phyloP scores from a whole-genome alignment of 2,888 invertebrate species.

The Xanthia togata region DNA sequence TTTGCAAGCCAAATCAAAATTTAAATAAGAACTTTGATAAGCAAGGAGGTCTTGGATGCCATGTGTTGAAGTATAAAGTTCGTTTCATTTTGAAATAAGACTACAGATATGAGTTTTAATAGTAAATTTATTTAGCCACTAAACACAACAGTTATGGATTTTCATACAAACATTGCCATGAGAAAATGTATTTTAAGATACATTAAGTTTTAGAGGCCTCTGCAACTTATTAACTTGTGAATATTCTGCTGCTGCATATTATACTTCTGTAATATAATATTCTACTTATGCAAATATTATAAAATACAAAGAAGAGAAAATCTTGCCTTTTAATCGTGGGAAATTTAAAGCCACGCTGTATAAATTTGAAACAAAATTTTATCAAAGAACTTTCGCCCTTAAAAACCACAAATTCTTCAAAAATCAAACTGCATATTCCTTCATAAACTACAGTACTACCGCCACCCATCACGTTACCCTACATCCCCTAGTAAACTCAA shows the following conservation, averaged over 20 bases:
- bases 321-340: neutral
- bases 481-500: constrained; percentile 57
- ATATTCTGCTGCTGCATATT: neutral
- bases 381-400: neutral
- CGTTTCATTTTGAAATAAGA: too few relatives aligned
- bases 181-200: too few relatives aligned
- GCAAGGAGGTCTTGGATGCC: too few relatives aligned
- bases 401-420: neutral
- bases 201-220: neutral
- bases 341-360: neutral
- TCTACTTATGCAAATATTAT: neutral
- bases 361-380: neutral
- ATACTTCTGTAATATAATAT: neutral
- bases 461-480: constrained; percentile 44
- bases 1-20: too few relatives aligned
- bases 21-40: too few relatives aligned
- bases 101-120: too few relatives aligned
- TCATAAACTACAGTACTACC: constrained; percentile 42
- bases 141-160: too few relatives aligned
- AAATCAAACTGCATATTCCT: neutral
- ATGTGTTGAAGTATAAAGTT: too few relatives aligned
- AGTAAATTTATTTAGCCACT: too few relatives aligned
- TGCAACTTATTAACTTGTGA: neutral
- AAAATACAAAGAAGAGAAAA: neutral
- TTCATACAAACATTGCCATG: too few relatives aligned